Base-by-base conservation (phyloP, 2,888 invertebrate genomes). In the Lasioglossum oenotherae region DNA sequence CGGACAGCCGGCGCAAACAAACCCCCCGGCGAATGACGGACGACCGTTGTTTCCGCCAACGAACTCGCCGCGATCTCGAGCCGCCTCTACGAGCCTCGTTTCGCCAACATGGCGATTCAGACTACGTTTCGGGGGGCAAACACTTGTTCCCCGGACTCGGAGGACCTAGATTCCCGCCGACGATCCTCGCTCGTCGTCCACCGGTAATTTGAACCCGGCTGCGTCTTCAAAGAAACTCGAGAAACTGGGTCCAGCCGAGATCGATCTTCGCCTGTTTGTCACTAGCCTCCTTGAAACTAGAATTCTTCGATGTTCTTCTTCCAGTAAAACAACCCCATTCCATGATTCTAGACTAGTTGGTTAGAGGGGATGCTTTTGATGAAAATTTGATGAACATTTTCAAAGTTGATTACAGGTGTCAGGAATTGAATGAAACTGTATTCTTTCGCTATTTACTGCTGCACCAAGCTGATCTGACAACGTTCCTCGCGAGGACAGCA, bases 1-100 rank as follows among this genome's bases (percentile, higher is more conserved):
- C 72, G 71, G 79, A 76, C 85, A 81, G 80, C 86, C 78, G 78
- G 78, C 19, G 87, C 87, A 91, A 91, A 91, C 80, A 91, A 83
- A 74, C 82, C 82, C 78, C 77, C 82, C 72, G 82, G 81, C 81
- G 80, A 87, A 90, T 80, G 82, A 84, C 71, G 82, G 75, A 80
- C 73, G 77, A 81, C 35, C 75, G 73, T 16, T 77, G 84, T 84
- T 75, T 80, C 69, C 46, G 74, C 35, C 69, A 60, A 84, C 67
- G 86, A 46, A 74, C 73, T 72, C 74, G 57, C 81, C 60, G 38
- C 27, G 73, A 69, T 57, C 64, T 69, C 57, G 72, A 77, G 75
- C 35, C 64, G 49, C 35, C n/a, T 71, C 57, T 31, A 23, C 73
- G 67, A 53, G 38, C 57, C 53, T 73, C 46, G 27, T 73, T 82